Base-by-base conservation (phyloP, 2,113 vertebrate species). In the Ochotona princeps region DNA sequence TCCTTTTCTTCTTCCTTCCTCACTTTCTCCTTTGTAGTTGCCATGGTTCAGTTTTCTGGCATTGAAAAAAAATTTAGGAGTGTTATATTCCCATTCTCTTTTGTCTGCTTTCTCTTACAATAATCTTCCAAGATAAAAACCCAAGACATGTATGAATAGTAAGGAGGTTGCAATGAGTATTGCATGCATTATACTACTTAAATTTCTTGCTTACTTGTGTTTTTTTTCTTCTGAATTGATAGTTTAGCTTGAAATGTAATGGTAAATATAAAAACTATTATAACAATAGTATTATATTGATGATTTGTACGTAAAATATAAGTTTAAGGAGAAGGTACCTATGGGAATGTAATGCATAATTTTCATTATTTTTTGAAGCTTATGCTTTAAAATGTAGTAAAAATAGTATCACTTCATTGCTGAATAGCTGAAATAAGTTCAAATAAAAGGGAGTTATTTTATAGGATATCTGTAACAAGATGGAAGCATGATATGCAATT, bases 161-260 rank as follows among this genome's bases (percentile, higher is more conserved):
- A 44, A 90, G 18, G 49, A 90, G 15, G 3, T 70, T 67, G 26
- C 28, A 26, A 65, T 87, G n/a, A 54, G 23, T 61, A 76, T 61
- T 21, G 83, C 76, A 83, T 92, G 88, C 81, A 83, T 74, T 74
- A n/a, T 2, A 75, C 9, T 57, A 89, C 32, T 82, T 26, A 86
- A 69, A 76, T 89, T 87, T 89, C 67, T 92, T 93, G 44, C 20
- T 92, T 80, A 76, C 90, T 85, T 93, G n/a, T 60, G 63, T 88
- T 94, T 90, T 81, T 8, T 20, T 89, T 88, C 25, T 3, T 80
- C 51, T 26, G 13, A 67, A 14, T 81, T 91, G 7, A 13, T 35
- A 67, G 32, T 38, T 83, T 63, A 91, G 20, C 6, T 15, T 90
- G 44, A 85, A 86, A 83, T 87, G 32, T 81, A 47, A 30, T 82